Evolutionary conservation across 2,797 vertebrate genomes (phyloP).

Genomic region (Yasuhikotakia modesta): DNA sequence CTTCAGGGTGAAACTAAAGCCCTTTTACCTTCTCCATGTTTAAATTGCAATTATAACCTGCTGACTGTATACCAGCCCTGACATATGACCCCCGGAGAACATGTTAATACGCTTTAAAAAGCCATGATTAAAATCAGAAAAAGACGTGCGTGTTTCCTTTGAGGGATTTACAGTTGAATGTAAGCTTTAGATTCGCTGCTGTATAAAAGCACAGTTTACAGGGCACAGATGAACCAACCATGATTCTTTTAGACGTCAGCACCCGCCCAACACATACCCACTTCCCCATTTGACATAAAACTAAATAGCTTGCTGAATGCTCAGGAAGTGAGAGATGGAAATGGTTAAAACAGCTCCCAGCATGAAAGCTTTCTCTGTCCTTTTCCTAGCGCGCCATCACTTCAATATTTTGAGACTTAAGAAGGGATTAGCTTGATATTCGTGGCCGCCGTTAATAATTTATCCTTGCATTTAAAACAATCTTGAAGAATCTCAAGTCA

Average conservation of each 20-base stretch:
- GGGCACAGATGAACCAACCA: background rate
- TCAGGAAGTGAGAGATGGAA: background rate
- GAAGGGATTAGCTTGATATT: conserved; percentile 22
- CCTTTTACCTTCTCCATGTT: too few relatives aligned
- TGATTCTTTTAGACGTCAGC: conserved; percentile 26
- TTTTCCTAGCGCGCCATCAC: background rate
- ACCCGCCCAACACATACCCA: conserved; percentile 2
- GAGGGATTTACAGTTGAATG: background rate
- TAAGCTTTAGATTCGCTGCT: background rate
- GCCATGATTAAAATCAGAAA: background rate
- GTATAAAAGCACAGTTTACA: background rate
- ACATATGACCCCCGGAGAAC: too few relatives aligned
- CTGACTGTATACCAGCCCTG: too few relatives aligned
- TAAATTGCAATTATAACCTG: too few relatives aligned
- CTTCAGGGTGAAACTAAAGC: too few relatives aligned
- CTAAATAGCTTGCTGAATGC: conserved; percentile 14
- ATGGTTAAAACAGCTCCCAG: conserved; percentile 18
- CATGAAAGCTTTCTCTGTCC: conserved; percentile 4
- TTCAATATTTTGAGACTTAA: conserved; percentile 8
- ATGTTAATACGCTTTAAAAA: background rate
- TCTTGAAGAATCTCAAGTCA: conserved; percentile 12
- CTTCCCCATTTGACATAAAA: conserved; percentile 2
- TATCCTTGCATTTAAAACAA: conserved; percentile 28
- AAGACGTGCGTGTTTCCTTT: background rate
- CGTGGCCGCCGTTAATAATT: conserved; percentile 18